Evolutionary conservation across 2,113 vertebrate species (phyloP), one percentile per base, ranked within the genome.

Genomic region (Paradoxurus hermaphroditus): DNA sequence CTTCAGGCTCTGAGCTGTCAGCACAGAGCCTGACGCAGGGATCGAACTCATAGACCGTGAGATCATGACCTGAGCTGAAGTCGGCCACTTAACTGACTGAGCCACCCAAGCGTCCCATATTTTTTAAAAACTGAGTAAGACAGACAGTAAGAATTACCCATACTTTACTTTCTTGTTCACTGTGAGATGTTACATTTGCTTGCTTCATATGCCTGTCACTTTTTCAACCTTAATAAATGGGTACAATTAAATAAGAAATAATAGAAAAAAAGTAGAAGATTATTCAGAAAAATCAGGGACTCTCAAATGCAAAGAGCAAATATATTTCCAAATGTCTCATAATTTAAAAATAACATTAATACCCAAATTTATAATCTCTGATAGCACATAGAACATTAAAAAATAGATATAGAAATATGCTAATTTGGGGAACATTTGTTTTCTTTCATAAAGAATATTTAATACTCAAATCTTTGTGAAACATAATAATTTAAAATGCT

Each of bases 401-500:
- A 81, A 73, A 65, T 36, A 73, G 11, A 21, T 62, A 75, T 81
- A 81, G 27, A 49, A 19, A 73, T 0, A 0, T 11, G 27, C 67
- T 0, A 4, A 63, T 97, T 94, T 91, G 87, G 63, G 51, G 86
- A 90, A 59, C 51, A 95, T 94, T 87, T 9, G 11, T 51, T 91
- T 95, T 94, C 82, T 67, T 96, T 85, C 41, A 46, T 91, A 81
- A 87, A 83, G 84, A 53, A 78, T 75, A 63, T 77, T 51, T 36
- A 86, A 73, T 90, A 65, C 70, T 97, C 78, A 67, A 91, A 87
- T 81, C 81, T 97, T 97, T 62, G 70, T 79, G 85, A 41, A 98
- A 95, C 97, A 97, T 97, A 96, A 94, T 98, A 98, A 93, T 97
- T 98, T 97, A 97, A 97, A 97, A 95, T 86, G 96, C 96, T 97